Conservation (phyloP, 2,797 vertebrate genomes). For the Eulemur mongoz region DNA sequence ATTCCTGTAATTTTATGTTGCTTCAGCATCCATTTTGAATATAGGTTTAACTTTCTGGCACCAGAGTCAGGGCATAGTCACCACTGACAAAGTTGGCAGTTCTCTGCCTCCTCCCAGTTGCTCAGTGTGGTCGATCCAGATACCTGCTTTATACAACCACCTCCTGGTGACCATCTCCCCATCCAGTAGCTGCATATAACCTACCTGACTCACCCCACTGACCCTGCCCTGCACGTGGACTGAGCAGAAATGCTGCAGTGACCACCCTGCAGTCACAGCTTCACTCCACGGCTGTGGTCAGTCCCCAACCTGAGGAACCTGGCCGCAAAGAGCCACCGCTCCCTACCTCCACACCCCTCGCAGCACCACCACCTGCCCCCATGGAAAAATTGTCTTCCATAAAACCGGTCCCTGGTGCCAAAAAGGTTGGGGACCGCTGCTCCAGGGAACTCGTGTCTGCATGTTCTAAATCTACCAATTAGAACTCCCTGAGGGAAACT, state of each 20-base stretch:
- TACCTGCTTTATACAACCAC: not conserved
- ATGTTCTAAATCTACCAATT: not conserved
- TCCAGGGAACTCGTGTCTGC: not conserved
- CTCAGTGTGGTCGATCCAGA: not conserved
- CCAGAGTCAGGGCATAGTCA: not conserved
- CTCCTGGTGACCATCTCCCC: not conserved
- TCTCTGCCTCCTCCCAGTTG: not conserved
- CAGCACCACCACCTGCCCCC: too few species aligned
- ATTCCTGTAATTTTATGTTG: not conserved
- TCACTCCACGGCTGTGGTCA: not conserved
- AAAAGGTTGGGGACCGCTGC: too few species aligned
- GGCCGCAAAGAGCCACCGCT: too few species aligned
- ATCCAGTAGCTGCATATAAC: not conserved
- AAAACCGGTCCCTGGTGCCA: too few species aligned
- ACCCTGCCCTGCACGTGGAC: not conserved
- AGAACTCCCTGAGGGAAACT: not conserved
- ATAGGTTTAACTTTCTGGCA: not conserved
- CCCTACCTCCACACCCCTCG: too few species aligned
- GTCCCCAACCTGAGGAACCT: too few species aligned
- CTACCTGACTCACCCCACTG: not conserved
- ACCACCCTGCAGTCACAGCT: rapidly evolving
- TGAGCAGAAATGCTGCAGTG: not conserved
- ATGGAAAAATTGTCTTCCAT: too few species aligned
- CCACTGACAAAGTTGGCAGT: not conserved
- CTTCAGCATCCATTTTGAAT: not conserved